Percentiles rank a stretch among this genome's conserved stretches.
These are phyloP conservation scores for Todus mexicanus DNA, from an alignment of 2,797 vertebrate species.

Conservation along the genomic window DNA sequence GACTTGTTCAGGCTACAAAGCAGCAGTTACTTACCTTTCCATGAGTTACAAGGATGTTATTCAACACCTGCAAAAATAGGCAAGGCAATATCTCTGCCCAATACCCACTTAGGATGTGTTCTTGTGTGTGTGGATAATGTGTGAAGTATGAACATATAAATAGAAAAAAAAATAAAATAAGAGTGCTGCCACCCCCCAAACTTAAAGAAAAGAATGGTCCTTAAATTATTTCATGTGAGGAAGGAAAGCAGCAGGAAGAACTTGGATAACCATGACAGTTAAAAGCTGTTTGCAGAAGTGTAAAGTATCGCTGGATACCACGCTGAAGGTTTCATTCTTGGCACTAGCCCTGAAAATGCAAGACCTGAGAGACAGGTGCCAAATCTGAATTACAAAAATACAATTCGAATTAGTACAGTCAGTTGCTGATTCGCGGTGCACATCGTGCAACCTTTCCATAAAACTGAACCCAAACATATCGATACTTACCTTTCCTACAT, in stretches of 20 bases:
- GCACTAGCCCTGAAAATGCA: slow-evolving; percentile 52
- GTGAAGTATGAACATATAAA: neutral
- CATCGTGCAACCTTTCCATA: neutral
- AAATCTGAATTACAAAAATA: slow-evolving; percentile 36
- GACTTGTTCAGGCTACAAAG: slow-evolving; percentile 13
- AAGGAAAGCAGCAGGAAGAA: slow-evolving; percentile 33
- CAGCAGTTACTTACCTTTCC: slow-evolving; percentile 61
- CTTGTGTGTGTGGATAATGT: slow-evolving; percentile 21
- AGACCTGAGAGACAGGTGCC: slow-evolving; percentile 35
- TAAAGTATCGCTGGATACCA: slow-evolving; percentile 14
- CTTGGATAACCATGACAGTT: slow-evolving; percentile 13
- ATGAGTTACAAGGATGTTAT: slow-evolving; percentile 28
- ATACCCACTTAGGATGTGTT: neutral
- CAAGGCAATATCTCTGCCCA: slow-evolving; percentile 25
- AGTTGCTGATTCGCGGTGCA: neutral
- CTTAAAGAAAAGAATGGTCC: neutral
- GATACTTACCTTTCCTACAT: slow-evolving; percentile 49
- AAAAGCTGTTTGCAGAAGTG: slow-evolving; percentile 33
- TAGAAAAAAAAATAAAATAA: neutral
- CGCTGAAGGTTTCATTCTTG: slow-evolving; percentile 5
- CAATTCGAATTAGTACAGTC: slow-evolving; percentile 31
- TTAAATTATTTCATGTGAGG: slow-evolving; percentile 17
- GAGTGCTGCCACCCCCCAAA: neutral
- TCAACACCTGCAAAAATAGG: slow-evolving; percentile 62
- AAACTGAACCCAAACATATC: neutral